phyloP scores from a whole-genome alignment of 2,113 vertebrate genomes.

The Xiphophorus maculatus region DNA sequence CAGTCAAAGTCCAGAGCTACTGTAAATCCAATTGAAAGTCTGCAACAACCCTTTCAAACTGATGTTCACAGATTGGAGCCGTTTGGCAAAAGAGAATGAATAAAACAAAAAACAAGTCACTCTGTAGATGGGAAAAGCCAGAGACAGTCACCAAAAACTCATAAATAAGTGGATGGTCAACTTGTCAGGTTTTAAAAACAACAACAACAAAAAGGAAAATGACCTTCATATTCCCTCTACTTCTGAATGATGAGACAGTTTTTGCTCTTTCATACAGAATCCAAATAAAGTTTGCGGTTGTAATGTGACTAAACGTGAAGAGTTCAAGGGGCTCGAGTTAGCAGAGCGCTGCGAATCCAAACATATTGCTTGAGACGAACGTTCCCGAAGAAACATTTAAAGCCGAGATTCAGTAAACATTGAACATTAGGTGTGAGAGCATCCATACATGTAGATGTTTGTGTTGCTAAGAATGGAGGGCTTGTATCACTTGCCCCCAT shows the following conservation, averaged over 20 bases:
- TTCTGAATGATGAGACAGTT: not conserved
- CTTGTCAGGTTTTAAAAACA: not conserved
- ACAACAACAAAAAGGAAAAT: not conserved
- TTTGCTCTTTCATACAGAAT: not conserved
- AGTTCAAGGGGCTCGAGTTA: not conserved
- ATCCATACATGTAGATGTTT: constrained; percentile 18
- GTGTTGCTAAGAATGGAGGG: constrained; percentile 49
- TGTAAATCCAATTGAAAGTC: not conserved
- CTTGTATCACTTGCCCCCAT: constrained; percentile 72
- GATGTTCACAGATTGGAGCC: not conserved
- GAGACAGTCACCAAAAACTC: not conserved
- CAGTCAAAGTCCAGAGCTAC: not conserved
- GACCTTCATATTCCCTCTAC: not conserved
- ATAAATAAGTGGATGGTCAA: not conserved
- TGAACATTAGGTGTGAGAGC: constrained; percentile 4
- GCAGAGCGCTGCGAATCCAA: not conserved
- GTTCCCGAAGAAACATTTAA: constrained; percentile 13
- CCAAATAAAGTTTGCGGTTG: not conserved
- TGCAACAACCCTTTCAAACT: not conserved
- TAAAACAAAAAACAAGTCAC: not conserved
- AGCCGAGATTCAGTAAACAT: constrained; percentile 13
- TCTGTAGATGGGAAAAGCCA: no score
- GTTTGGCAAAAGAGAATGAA: not conserved
- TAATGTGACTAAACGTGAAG: not conserved
- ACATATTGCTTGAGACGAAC: not conserved